These are phyloP conservation scores for Cetonia aurata DNA, from an alignment of 2,888 invertebrate genomes.

Conservation along the genomic window DNA sequence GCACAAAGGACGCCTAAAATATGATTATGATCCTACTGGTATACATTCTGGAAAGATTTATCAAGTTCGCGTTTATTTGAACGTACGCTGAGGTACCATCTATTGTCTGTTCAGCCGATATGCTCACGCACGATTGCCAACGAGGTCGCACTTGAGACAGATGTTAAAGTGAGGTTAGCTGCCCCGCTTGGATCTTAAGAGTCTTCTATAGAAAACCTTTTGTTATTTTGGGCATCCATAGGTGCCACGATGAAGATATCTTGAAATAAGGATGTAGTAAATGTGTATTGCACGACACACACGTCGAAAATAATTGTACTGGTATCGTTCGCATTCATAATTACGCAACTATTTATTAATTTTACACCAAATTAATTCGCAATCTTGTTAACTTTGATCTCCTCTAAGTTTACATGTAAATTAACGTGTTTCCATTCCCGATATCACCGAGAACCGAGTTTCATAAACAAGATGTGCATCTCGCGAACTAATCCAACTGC, in stretches of 20 bases:
- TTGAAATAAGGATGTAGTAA: slow-evolving; percentile 40
- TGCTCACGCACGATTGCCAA: slow-evolving; percentile 8
- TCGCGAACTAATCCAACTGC: too few relatives aligned
- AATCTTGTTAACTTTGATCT: too few relatives aligned
- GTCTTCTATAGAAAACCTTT: background rate
- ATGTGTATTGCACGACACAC: too few relatives aligned
- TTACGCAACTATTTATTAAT: background rate
- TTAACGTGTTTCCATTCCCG: too few relatives aligned
- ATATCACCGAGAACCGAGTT: too few relatives aligned
- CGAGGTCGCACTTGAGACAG: slow-evolving; percentile 36
- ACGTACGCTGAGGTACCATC: slow-evolving; percentile 4
- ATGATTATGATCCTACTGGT: slow-evolving; percentile 37
- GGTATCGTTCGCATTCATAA: slow-evolving; percentile 40
- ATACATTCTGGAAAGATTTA: slow-evolving; percentile 13
- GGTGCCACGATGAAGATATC: slow-evolving; percentile 36
- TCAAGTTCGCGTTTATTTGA: background rate
- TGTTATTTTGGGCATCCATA: slow-evolving; percentile 36
- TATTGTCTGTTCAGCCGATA: slow-evolving; percentile 26
- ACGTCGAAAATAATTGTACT: too few relatives aligned
- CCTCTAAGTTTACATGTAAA: too few relatives aligned
- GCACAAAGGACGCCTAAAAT: slow-evolving; percentile 35
- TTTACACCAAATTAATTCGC: background rate
- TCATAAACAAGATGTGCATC: too few relatives aligned
- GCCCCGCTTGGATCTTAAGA: too few relatives aligned
- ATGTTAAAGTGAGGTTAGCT: slow-evolving; percentile 2